Evolutionary conservation across 2,113 vertebrate species (phyloP), one percentile per base, ranked within the genome.

Genomic region (cattle (Bos taurus)): DNA sequence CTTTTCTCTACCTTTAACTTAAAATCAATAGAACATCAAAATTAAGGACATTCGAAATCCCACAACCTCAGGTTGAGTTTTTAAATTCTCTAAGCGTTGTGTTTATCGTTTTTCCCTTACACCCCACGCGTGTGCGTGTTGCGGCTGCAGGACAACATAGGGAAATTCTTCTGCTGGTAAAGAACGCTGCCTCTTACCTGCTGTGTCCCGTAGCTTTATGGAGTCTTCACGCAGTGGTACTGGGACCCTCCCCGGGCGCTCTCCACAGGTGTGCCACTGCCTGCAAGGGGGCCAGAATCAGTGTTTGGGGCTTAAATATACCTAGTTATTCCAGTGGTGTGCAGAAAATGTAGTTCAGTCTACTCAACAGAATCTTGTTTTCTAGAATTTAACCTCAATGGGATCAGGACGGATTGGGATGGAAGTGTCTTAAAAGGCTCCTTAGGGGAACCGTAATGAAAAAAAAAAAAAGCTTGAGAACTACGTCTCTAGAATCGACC

Each of bases 401-500:
- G 71, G 33, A 85, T 30, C 59, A 46, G 21, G 16, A 33, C 21
- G 13, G 15, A 5, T 52, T 16, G 30, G 25, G 30, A 28, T 16
- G 4, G 17, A 2, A 8, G 3, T 26, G 7, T 57, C 30, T 21
- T 30, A 56, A 43, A 78, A 26, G 23, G 9, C 64, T 80, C 77
- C 9, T 30, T 33, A 12, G 3, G 6, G 26, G 48, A 33, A 46
- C 30, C 4, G 3, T 54, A 21, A n/a, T 40, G 21, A 50, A n/a
- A 7, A 62, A 60, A 9, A 3, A 82, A 82, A 40, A 33, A 36
- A 30, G 16, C 52, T 7, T 36, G 48, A 11, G 19, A 71, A 80
- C n/a, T 1, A 1, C 25, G 1, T 4, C 26, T 15, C 0, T 12
- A 2, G 78, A 26, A 7, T 19, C 1, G 2, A 3, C 67, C 26